Conservation (phyloP, 2,888 invertebrate genomes). For the Mesorhabditis belari region DNA sequence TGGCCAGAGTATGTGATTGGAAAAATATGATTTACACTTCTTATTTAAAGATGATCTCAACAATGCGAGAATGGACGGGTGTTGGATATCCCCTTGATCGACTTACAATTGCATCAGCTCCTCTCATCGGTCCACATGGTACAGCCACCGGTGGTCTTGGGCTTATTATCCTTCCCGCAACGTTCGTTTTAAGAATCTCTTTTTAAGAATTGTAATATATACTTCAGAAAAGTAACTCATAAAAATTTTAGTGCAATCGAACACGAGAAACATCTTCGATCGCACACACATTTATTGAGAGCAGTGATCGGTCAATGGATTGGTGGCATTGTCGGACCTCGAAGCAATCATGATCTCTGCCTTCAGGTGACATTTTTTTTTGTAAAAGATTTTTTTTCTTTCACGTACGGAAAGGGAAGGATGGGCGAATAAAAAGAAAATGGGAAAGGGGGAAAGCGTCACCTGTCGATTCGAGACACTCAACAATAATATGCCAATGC, state of each 20-base stretch:
- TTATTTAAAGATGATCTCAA: background rate
- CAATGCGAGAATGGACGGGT: background rate
- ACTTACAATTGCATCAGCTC: background rate
- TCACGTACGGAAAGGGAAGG: too few species aligned
- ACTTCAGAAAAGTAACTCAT: too few species aligned
- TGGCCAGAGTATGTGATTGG: background rate
- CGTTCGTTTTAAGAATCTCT: background rate
- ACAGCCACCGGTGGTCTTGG: background rate
- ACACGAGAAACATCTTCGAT: background rate
- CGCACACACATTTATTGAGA: background rate
- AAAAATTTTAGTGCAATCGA: background rate
- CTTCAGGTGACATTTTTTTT: background rate
- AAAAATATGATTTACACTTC: background rate
- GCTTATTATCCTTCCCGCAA: background rate
- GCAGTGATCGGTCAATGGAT: background rate
- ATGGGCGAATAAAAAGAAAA: too few species aligned
- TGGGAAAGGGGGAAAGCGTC: too few species aligned
- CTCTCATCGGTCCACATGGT: background rate
- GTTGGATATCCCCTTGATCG: background rate
- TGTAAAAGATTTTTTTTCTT: too few species aligned
- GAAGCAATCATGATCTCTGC: background rate
- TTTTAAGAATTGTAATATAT: background rate
- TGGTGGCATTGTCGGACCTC: background rate
- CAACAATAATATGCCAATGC: too few species aligned
- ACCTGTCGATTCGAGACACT: too few species aligned